Percentiles rank a stretch among this genome's conserved stretches.
Evolutionary conservation across 2,797 vertebrate genomes (phyloP).

Genomic region (Danio tinwini): DNA sequence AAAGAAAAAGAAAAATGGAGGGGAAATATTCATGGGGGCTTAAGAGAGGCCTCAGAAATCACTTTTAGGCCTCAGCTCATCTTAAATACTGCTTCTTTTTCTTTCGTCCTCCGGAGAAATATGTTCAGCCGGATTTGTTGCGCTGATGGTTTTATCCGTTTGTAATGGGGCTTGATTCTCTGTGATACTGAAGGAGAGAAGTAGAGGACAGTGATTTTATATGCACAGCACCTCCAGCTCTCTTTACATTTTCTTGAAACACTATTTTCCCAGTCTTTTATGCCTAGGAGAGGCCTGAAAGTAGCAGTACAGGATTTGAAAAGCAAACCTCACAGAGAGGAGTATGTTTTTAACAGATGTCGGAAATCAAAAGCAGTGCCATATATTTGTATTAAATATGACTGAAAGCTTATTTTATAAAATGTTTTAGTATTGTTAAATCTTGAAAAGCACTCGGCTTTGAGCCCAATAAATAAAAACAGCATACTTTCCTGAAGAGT

Average conservation of each 20-base stretch:
- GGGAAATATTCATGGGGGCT: conserved; percentile 66
- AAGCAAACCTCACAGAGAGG: conserved; percentile 4
- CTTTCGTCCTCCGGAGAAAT: conserved; percentile 34
- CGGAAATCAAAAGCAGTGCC: not conserved
- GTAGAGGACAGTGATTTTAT: conserved; percentile 44
- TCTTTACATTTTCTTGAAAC: not conserved
- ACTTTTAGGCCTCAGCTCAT: conserved; percentile 41
- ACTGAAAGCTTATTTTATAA: too few species aligned
- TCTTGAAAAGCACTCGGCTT: too few species aligned
- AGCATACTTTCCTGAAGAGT: too few species aligned
- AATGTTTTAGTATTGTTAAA: too few species aligned
- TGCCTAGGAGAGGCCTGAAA: conserved; percentile 20
- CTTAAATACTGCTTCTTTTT: conserved; percentile 41
- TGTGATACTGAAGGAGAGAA: conserved; percentile 41
- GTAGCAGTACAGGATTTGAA: conserved; percentile 17
- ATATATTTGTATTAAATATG: not conserved
- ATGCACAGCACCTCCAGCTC: conserved; percentile 35
- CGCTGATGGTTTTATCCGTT: conserved; percentile 54
- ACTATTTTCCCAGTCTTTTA: conserved; percentile 17
- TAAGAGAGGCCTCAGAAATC: conserved; percentile 59
- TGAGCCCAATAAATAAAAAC: too few species aligned
- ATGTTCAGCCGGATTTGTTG: conserved; percentile 28
- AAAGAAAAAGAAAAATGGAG: conserved; percentile 48
- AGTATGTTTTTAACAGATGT: conserved; percentile 24
- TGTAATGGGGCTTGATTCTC: conserved; percentile 43